Conservation (phyloP, 2,113 vertebrate genomes). For the Gobiocypris rarus region DNA sequence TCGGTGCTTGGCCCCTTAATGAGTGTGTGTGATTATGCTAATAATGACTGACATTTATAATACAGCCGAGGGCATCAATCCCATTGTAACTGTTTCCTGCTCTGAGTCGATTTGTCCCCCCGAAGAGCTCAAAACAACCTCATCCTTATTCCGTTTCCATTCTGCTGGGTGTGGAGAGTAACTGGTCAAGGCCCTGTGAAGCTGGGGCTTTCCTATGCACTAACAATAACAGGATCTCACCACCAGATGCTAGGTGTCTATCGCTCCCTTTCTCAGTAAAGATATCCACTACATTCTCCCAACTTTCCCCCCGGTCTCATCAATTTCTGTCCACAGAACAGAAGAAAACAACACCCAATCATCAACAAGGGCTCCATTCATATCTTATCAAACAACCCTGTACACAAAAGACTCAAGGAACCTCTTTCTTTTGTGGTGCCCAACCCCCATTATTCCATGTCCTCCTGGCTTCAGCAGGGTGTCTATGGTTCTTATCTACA, state of each 20-base stretch:
- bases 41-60: conserved; percentile 23
- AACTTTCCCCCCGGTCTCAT: not conserved
- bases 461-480: conserved; percentile 23
- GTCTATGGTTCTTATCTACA: conserved; percentile 55
- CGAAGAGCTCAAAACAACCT: conserved; percentile 27
- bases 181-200: conserved; percentile 60
- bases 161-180: conserved; percentile 45
- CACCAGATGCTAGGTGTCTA: conserved; percentile 52
- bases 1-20: not conserved
- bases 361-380: conserved; percentile 32
- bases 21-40: not conserved
- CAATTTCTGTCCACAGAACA: conserved; percentile 39
- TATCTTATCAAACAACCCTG: conserved; percentile 52
- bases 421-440: not conserved
- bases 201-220: conserved; percentile 50
- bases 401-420: conserved; percentile 12
- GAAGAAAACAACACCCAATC: conserved; percentile 41
- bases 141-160: conserved; percentile 52
- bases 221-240: conserved; percentile 64
- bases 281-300: conserved; percentile 11
- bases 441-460: not conserved
- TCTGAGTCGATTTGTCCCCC: conserved; percentile 36
- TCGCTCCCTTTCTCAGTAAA: conserved; percentile 8
- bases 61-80: not conserved
- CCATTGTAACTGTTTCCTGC: conserved; percentile 45